Evolutionary conservation across 2,888 invertebrate genomes (phyloP).

Genomic region (Cyrtodaria siliqua): DNA sequence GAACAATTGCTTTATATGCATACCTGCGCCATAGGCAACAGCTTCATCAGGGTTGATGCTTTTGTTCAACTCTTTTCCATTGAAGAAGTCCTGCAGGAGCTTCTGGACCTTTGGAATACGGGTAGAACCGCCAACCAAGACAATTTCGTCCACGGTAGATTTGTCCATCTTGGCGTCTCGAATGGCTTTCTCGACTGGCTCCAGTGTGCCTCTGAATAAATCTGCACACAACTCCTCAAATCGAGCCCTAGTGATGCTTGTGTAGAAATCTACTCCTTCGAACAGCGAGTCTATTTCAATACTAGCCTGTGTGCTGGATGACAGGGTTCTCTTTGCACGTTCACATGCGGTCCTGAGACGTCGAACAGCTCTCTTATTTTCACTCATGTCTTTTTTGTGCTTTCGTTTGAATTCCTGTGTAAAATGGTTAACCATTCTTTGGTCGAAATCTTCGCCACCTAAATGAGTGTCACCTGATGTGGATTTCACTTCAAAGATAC

Average conservation of each 20-base stretch:
- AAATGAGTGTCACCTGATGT: slow-evolving; percentile 99
- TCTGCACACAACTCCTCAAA: slow-evolving; percentile 99
- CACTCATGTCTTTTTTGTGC: slow-evolving; percentile 85
- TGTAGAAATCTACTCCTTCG: slow-evolving; percentile 96
- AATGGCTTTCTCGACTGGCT: slow-evolving; percentile 98
- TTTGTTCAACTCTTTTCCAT: slow-evolving; percentile 86
- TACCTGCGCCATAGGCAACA: slow-evolving; percentile 86
- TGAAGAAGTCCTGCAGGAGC: slow-evolving; percentile 91
- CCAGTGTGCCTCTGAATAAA: slow-evolving; percentile 97
- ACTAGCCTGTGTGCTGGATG: slow-evolving; percentile 87
- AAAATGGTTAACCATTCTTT: slow-evolving; percentile 86
- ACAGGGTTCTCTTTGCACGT: too few relatives aligned
- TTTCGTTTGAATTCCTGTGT: slow-evolving; percentile 86
- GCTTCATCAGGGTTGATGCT: slow-evolving; percentile 86
- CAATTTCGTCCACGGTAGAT: slow-evolving; percentile 92
- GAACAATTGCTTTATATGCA: too few relatives aligned
- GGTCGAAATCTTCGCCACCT: too few relatives aligned
- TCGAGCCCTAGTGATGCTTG: slow-evolving; percentile 95
- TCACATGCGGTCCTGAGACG: too few relatives aligned
- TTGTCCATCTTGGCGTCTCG: slow-evolving; percentile 95
- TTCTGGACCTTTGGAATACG: slow-evolving; percentile 99
- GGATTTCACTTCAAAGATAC: slow-evolving; percentile 96
- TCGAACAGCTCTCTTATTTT: slow-evolving; percentile 95
- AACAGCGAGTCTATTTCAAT: slow-evolving; percentile 94
- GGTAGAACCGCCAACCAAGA: slow-evolving; percentile 95